Evolutionary conservation across 2,797 vertebrate genomes (phyloP).

Genomic region (Lutjanus argentimaculatus): DNA sequence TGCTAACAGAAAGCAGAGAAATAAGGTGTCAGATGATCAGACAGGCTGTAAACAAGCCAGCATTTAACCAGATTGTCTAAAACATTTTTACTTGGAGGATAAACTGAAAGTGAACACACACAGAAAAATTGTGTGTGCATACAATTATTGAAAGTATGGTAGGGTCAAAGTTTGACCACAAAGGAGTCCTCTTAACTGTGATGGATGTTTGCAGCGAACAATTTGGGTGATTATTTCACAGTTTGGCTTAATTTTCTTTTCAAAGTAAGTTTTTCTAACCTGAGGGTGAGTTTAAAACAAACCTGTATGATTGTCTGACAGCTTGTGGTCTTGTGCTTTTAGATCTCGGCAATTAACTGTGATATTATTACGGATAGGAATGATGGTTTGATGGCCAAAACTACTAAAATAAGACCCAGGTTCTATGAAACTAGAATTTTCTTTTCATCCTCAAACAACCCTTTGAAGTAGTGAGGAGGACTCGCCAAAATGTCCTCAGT

Average conservation of each 20-base stretch:
- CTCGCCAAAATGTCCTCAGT: conserved; percentile 16
- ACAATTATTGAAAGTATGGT: neutral
- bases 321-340: neutral
- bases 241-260: conserved; percentile 61
- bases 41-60: conserved; percentile 6
- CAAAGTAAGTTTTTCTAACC: conserved; percentile 64
- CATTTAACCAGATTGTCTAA: neutral
- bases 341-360: conserved; percentile 16
- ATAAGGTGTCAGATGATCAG: neutral
- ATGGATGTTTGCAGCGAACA: conserved; percentile 43
- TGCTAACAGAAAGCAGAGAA: neutral
- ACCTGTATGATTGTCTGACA: conserved; percentile 26
- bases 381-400: conserved; percentile 33
- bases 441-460: conserved; percentile 39
- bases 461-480: conserved; percentile 43
- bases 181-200: conserved; percentile 33
- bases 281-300: conserved; percentile 34
- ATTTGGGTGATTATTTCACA: conserved; percentile 58
- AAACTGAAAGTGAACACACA: neutral
- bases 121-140: neutral
- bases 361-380: conserved; percentile 22
- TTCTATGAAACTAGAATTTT: conserved; percentile 3
- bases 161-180: conserved; percentile 28
- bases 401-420: conserved; percentile 29
- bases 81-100: neutral